phyloP scores from a whole-genome alignment of 2,888 invertebrate genomes.

The Zonitis immaculata region DNA sequence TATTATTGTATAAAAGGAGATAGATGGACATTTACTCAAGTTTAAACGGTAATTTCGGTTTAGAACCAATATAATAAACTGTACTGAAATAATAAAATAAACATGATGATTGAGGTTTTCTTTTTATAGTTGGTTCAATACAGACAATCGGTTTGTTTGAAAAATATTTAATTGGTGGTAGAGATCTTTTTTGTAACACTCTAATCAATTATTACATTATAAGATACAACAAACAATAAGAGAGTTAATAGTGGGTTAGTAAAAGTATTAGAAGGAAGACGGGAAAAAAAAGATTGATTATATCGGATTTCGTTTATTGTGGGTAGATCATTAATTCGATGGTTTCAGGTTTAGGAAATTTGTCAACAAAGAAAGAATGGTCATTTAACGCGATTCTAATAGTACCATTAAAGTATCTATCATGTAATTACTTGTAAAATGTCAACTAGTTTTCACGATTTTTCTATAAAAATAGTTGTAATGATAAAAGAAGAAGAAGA shows the following conservation, averaged over 20 bases:
- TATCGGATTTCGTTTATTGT: too few species aligned
- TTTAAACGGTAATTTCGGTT: slow-evolving; percentile 1
- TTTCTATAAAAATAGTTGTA: slow-evolving; percentile 18
- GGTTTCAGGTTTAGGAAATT: neutral
- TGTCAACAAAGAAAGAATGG: neutral
- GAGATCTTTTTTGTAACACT: too few species aligned
- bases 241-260: too few species aligned
- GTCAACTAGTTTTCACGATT: slow-evolving; percentile 2
- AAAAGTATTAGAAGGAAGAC: too few species aligned
- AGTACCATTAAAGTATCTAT: slow-evolving; percentile 1
- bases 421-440: slow-evolving; percentile 1
- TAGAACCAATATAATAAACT: neutral
- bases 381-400: neutral
- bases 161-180: too few species aligned
- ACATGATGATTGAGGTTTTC: neutral
- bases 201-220: too few species aligned
- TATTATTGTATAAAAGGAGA: neutral
- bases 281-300: too few species aligned
- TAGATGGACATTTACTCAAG: neutral
- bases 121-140: too few species aligned
- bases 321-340: neutral
- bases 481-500: slow-evolving; percentile 17
- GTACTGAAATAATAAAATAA: neutral
- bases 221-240: too few species aligned
- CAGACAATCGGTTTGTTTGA: too few species aligned